Evolutionary conservation across 2,113 vertebrate species (phyloP).

Genomic region (Gavia stellata): DNA sequence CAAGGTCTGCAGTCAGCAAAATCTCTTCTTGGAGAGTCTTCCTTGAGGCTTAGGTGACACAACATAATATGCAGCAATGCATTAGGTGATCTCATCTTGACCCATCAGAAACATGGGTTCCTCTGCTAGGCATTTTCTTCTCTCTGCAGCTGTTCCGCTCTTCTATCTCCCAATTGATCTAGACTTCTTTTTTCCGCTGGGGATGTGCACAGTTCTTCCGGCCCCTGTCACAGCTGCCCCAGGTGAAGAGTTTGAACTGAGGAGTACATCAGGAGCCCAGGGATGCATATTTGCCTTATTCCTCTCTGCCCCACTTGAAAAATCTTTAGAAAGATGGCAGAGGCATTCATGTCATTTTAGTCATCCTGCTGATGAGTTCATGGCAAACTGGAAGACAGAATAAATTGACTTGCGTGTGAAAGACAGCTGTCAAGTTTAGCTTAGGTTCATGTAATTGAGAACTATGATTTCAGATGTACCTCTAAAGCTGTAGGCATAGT

Average conservation of each 20-base stretch:
- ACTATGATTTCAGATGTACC: background rate
- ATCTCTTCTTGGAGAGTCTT: background rate
- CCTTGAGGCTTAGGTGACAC: background rate
- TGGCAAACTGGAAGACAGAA: background rate
- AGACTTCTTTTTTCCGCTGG: background rate
- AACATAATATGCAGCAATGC: background rate
- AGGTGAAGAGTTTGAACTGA: background rate
- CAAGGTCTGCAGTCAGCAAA: background rate
- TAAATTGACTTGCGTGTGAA: background rate
- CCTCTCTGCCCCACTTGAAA: background rate
- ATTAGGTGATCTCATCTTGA: background rate
- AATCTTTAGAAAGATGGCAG: background rate
- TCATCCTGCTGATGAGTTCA: background rate
- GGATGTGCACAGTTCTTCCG: background rate
- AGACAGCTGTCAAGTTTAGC: background rate
- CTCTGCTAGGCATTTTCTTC: background rate
- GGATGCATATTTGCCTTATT: background rate
- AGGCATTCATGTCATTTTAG: background rate
- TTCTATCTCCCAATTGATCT: background rate
- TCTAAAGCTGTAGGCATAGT: background rate
- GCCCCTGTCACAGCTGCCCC: background rate
- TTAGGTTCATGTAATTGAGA: background rate
- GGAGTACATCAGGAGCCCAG: background rate
- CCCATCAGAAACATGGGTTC: background rate
- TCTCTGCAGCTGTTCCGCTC: background rate